A percentile compares a stretch with the other conserved stretches of the same genome.
Evolutionary conservation across 2,113 vertebrate genomes (phyloP).

Genomic region (Rhadina sibilatrix): DNA sequence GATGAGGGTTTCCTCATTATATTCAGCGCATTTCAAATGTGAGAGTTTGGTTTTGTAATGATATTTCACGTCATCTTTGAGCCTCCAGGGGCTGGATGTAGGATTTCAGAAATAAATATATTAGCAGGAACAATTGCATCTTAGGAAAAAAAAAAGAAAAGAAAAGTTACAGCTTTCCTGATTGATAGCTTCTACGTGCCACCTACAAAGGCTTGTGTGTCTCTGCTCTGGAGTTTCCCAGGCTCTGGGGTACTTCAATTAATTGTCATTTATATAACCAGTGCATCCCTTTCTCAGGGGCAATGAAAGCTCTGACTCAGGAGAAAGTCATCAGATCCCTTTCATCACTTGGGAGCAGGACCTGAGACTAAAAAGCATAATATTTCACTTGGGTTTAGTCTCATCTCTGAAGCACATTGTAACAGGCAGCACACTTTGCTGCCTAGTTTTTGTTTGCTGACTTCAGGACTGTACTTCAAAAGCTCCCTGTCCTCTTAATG

Average conservation of each 20-base stretch:
- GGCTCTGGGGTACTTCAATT: slow-evolving; percentile 34
- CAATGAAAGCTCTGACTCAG: slow-evolving; percentile 54
- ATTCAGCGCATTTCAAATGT: slow-evolving; percentile 1
- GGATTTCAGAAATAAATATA: slow-evolving; percentile 46
- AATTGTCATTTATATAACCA: slow-evolving; percentile 50
- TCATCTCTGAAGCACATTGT: slow-evolving; percentile 10
- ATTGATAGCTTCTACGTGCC: background rate
- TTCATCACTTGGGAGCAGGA: slow-evolving; percentile 10
- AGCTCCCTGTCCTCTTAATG: background rate
- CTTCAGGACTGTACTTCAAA: slow-evolving; percentile 38
- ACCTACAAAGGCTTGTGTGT: slow-evolving; percentile 30
- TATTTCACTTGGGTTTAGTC: slow-evolving; percentile 28
- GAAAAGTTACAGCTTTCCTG: background rate
- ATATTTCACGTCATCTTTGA: background rate
- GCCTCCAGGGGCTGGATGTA: background rate
- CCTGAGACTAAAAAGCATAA: slow-evolving; percentile 13
- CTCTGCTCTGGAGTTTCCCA: slow-evolving; percentile 41
- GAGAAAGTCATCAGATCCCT: slow-evolving; percentile 40
- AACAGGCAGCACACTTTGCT: background rate
- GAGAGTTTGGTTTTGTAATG: slow-evolving; percentile 23
- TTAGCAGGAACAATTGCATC: background rate
- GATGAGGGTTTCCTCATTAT: slow-evolving; percentile 45
- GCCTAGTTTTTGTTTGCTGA: slow-evolving; percentile 22
- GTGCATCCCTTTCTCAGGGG: slow-evolving; percentile 22
- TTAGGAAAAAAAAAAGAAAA: background rate